Evolutionary conservation across 2,797 vertebrate species (phyloP), one percentile per base, ranked within the genome.

Genomic region (Leptodactylus fallax): DNA sequence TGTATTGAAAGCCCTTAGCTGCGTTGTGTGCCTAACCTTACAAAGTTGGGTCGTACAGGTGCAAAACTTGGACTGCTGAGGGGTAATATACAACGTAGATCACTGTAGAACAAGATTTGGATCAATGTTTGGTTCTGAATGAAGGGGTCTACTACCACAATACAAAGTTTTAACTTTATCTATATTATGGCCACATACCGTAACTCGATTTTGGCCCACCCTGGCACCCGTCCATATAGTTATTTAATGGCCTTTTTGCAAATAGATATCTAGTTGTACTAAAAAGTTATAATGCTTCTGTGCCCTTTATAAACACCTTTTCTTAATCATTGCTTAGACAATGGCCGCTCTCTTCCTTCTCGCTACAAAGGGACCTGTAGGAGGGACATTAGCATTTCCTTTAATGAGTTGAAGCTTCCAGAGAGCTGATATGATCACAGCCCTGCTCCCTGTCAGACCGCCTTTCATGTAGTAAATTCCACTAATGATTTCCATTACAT

Each of bases 361-460:
- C 51, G 12, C n/a, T 13, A 11, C 16, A 61, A 21, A 77, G 23
- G 13, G 49, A 53, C 69, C 65, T 58, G 49, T 63, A 77, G 86
- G 86, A 76, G 72, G 71, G 81, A 63, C 45, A 58, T 77, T 77
- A 65, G 71, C 71, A 65, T 87, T 87, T 72, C 51, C 47, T 87
- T 61, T 86, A 58, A 45, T 36, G 58, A 27, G 79, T 47, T 17
- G 61, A 36, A 55, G 74, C 74, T 76, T 47, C 47, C 53, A 49
- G 58, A 51, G 53, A 72, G 25, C 51, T 61, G 79, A 81, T 81
- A 55, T 61, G 16, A 60, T 72, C 78, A 74, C 85, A 81, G 36
- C n/a, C 47, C 58, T 49, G 25, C 36, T 60, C 67, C 67, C 25
- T 16, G 27, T 47, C 17, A 27, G 13, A 17, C 10, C 36, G 55